Evolutionary conservation across 1,140 invertebrate genomes (phyloP).

Genomic region (Tetramorium parvispinum): DNA sequence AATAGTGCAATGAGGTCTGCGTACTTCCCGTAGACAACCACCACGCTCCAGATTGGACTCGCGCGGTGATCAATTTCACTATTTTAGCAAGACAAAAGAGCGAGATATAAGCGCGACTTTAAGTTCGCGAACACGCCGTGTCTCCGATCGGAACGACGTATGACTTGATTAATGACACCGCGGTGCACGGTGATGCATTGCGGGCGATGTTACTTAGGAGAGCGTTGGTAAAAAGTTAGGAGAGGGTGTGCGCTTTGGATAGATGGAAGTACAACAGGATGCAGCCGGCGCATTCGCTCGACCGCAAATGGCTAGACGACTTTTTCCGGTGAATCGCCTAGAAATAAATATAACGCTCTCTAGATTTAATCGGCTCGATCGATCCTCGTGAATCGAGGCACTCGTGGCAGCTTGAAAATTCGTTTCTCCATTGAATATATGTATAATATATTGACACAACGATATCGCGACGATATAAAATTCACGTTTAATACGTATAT

Average conservation of each 20-base stretch:
- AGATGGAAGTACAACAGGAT: constrained; percentile 69
- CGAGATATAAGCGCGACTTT: not conserved
- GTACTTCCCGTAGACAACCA: constrained; percentile 69
- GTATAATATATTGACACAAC: not conserved
- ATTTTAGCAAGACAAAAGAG: constrained; percentile 49
- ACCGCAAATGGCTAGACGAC: constrained; percentile 70
- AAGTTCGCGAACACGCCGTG: not conserved
- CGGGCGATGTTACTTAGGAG: constrained; percentile 27
- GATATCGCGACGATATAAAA: not conserved
- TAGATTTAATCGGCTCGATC: constrained; percentile 69
- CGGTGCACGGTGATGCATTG: not conserved
- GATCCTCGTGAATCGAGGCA: constrained; percentile 51
- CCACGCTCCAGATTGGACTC: constrained; percentile 70
- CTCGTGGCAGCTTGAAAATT: constrained; percentile 32
- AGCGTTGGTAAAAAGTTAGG: constrained; percentile 30
- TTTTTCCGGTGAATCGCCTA: constrained; percentile 73
- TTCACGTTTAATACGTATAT: not conserved
- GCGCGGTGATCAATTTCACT: constrained; percentile 36
- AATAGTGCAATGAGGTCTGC: constrained; percentile 77
- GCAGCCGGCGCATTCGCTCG: constrained; percentile 55
- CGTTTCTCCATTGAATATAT: not conserved
- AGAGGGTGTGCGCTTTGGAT: constrained; percentile 40
- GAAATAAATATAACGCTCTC: constrained; percentile 76
- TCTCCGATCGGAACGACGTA: not conserved
- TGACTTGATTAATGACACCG: constrained; percentile 40